Base-by-base conservation (phyloP, 1,140 invertebrate species). In the Pseudomyrmex dendroicus region DNA sequence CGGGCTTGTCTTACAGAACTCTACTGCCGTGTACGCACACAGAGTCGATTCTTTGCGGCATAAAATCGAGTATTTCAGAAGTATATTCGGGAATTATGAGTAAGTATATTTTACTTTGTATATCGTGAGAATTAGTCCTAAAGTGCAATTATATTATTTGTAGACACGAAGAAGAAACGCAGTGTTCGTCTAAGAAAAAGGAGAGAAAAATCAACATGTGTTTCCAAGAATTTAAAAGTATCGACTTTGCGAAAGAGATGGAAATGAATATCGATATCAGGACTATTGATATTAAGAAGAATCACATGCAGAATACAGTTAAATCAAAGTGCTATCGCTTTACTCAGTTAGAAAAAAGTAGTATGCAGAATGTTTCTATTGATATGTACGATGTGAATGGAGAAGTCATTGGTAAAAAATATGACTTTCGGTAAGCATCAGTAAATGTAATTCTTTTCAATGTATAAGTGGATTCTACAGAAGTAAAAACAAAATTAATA, bases 401-500 rank as follows among this genome's bases (percentile, higher is more conserved):
- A 22, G 93, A 94, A 85, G 20, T 87, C 0, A 91, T 93, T 54
- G 93, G 93, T 2, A 94, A 92, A 61, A 94, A 94, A 90, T 94
- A 94, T 80, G 89, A 92, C 61, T 94, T 92, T 68, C 84, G 92
- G 90, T 94, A 89, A 85, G 52, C 70, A 67, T 22, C 8, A 56
- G 20, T 2, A 50, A 44, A 35, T 9, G 44, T 17, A 80, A 66
- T 50, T 52, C 50, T 12, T 35, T 74, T 35, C 35, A 35, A 35
- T 35, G 0, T 35, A 35, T 7, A 4, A 35, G 0, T 35, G 0
- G 7, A 35, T 35, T 35, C 5, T 35, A 35, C 35, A 35, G 35
- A 7, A 35, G 5, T 35, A 35, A 35, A 35, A 35, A 35, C 5
- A 35, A 35, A 35, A 35, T 35, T 35, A 7, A 35, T 35, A 35